These are phyloP conservation scores for Pelusios castaneus DNA, from an alignment of 2,113 vertebrate genomes.

Conservation along the genomic window DNA sequence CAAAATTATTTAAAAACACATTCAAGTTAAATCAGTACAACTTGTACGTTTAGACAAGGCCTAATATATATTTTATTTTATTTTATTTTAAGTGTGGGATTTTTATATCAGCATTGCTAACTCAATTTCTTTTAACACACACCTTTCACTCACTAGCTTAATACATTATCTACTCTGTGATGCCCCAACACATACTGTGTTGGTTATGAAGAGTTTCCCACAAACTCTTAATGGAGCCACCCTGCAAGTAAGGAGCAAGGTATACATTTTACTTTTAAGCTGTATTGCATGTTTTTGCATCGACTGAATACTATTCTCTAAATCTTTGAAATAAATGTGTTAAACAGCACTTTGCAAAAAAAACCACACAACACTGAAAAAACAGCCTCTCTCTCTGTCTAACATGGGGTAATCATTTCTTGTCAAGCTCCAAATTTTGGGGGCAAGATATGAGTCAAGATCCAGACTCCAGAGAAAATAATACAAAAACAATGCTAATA, in stretches of 20 bases:
- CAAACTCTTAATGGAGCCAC: not conserved
- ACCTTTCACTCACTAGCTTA: not conserved
- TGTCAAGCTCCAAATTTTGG: too few relatives aligned
- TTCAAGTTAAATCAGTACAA: not conserved
- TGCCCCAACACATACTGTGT: not conserved
- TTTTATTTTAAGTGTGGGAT: not conserved
- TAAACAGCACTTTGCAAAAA: not conserved
- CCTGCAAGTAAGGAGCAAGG: too few relatives aligned
- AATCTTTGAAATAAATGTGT: not conserved
- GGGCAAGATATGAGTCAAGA: too few relatives aligned
- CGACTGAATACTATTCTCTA: not conserved
- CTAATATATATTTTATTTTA: too few relatives aligned
- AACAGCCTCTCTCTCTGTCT: not conserved
- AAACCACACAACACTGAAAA: not conserved
- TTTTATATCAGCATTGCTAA: not conserved
- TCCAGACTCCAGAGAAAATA: too few relatives aligned
- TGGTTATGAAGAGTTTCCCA: not conserved
- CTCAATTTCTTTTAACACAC: not conserved
- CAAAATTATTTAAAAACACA: not conserved
- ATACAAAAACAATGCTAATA: too few relatives aligned
- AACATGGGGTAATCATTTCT: not conserved
- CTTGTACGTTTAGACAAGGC: not conserved
- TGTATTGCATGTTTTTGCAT: not conserved
- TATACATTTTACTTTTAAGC: not conserved
- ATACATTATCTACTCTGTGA: not conserved